These are phyloP conservation scores for Neelides sp. DNA, from an alignment of 1,140 invertebrate species.

Conservation along the genomic window DNA sequence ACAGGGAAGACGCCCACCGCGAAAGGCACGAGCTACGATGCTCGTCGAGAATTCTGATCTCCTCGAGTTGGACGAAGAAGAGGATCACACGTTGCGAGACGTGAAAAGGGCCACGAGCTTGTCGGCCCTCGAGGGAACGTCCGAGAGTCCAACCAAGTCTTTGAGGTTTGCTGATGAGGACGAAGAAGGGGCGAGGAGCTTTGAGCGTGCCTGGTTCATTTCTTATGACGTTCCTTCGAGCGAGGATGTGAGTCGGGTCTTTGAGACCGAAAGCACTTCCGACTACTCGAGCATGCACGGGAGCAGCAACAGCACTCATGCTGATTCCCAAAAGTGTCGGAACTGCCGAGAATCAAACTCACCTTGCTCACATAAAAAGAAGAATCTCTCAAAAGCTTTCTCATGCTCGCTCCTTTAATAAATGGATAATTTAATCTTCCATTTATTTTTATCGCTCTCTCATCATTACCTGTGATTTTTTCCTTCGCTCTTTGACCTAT, in stretches of 20 bases:
- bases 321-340: too few relatives aligned
- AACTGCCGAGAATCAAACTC: too few relatives aligned
- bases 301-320: too few relatives aligned
- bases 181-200: constrained; percentile 10
- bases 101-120: constrained; percentile 23
- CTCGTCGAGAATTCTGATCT: constrained; percentile 2
- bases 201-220: constrained; percentile 25
- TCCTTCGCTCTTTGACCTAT: too few relatives aligned
- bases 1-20: constrained; percentile 32
- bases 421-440: too few relatives aligned
- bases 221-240: background rate
- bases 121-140: constrained; percentile 19
- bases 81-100: constrained; percentile 4
- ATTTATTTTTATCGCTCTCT: too few relatives aligned
- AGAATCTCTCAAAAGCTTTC: too few relatives aligned
- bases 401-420: too few relatives aligned
- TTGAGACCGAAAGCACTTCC: constrained; percentile 19
- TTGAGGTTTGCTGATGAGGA: constrained; percentile 5
- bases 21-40: constrained; percentile 15
- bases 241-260: background rate
- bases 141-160: constrained; percentile 13
- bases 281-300: constrained; percentile 26
- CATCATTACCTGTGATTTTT: too few relatives aligned
- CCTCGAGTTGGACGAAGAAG: constrained; percentile 6
- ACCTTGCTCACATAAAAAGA: too few relatives aligned